Evolutionary conservation across 2,888 invertebrate species (phyloP), one percentile per base, ranked within the genome.

Genomic region (Timema cristinae): DNA sequence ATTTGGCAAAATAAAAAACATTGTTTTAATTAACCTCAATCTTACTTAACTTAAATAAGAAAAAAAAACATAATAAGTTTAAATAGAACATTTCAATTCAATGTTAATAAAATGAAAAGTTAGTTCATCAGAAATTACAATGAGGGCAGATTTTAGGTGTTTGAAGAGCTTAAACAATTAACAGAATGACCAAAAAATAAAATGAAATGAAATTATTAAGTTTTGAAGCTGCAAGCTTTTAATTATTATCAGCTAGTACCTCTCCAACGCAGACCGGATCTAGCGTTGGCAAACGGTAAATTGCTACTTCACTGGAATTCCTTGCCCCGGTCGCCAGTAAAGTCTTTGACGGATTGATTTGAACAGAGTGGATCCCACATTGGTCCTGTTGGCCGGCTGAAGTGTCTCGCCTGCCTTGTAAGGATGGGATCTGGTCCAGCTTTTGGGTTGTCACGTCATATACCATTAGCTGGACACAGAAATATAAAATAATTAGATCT

Each of bases 251-350:
- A 32, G 32, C 47, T 15, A 70, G 69, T 77, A 85, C 86, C 83
- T 97, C 96, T 0, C 97, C 97, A 11, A 97, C 93, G 83, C 94
- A 95, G 5, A 97, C 90, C 0, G 97, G 97, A 84, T 97, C 97
- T 74, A 98, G 84, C 0, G 97, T 96, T n/a, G 97, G 97, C 78
- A 98, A 84, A 78, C 92, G 88, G 79, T 92, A 92, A 71, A 98
- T 90, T 13, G 96, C 97, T 76, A 98, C 87, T 83, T 97, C 97
- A 80, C 95, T 94, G 0, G 95, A 94, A 82, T 95, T 94, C 74
- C 92, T 87, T 5, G 94, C 97, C 2, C 96, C 96, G 0, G 97
- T 97, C 61, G 97, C 96, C 73, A 98, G 82, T 75, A 97, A 84
- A 9, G 95, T 94, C 49, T 80, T 76, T 70, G 96, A 97, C 15